Base-by-base conservation (phyloP, 2,113 vertebrate species). In the Peucedramus taeniatus region DNA sequence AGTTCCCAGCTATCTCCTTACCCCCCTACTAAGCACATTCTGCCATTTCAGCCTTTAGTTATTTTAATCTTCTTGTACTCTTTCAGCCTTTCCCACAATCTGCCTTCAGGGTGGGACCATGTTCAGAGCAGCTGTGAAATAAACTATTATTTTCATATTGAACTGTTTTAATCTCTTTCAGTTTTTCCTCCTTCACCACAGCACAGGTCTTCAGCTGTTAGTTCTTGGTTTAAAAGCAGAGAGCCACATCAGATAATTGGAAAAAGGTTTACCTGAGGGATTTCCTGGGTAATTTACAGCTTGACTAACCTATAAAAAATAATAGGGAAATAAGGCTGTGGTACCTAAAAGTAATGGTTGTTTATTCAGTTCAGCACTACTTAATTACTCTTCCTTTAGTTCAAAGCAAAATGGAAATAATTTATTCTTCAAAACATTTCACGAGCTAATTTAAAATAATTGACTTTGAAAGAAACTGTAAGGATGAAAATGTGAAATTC, bases 321-420 rank as follows among this genome's bases (percentile, higher is more conserved):
- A 44, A 75, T 3, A 74, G 66, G n/a, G 45, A 91, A 95, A n/a
- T 61, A 87, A 69, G 64, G 54, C 83, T 74, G 35, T 60, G 53
- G 50, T 75, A 83, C 59, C 84, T 83, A 45, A 65, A 94, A 91
- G 84, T 74, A 93, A 94, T 66, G 63, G 75, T 17, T 94, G 70
- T 87, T 96, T 95, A 87, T 78, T 95, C 91, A 94, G 81, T 93
- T 87, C 84, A 95, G 87, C 24, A 70, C 78, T 61, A 59, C 63
- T 93, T 90, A 95, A 93, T 95, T 79, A 87, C 61, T 87, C 92
- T 91, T 87, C 23, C 77, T 83, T 89, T 64, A 94, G 77, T 93
- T 96, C 87, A 91, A 96, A 96, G 93, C 22, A 64, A 84, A 94
- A 90, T 49, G 49, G 82, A 87, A 96, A 94, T 77, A 1, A 91